phyloP scores from a whole-genome alignment of 2,797 vertebrate genomes.

The Discoglossus pictus region DNA sequence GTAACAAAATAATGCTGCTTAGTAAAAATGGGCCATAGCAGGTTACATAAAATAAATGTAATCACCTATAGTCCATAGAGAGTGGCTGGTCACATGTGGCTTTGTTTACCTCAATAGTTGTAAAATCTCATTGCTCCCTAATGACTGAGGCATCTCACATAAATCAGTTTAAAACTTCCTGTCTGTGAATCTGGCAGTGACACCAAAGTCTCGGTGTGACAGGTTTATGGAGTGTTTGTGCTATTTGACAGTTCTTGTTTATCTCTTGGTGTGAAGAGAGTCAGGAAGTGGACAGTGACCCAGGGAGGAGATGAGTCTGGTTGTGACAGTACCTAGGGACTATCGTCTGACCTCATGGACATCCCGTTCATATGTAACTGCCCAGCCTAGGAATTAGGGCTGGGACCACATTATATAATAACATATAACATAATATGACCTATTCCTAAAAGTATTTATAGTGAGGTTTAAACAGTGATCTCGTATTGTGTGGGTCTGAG shows the following conservation, averaged over 20 bases:
- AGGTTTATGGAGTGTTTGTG: background rate
- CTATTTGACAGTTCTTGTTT: background rate
- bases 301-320: background rate
- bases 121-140: background rate
- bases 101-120: background rate
- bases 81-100: no score
- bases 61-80: no score
- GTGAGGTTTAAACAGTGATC: no score
- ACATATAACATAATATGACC: background rate
- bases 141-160: background rate
- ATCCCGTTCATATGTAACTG: no score
- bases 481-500: no score
- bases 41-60: no score
- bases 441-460: background rate
- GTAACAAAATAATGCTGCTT: no score
- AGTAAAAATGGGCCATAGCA: no score
- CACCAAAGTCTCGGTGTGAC: background rate
- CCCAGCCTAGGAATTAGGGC: no score
- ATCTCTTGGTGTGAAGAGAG: background rate
- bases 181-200: background rate
- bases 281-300: background rate
- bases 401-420: slow-evolving; percentile 11
- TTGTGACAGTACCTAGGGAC: no score
- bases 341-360: no score
- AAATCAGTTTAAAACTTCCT: background rate